Evolutionary conservation across 2,113 vertebrate genomes (phyloP).

Genomic region (Tetrao urogallus): DNA sequence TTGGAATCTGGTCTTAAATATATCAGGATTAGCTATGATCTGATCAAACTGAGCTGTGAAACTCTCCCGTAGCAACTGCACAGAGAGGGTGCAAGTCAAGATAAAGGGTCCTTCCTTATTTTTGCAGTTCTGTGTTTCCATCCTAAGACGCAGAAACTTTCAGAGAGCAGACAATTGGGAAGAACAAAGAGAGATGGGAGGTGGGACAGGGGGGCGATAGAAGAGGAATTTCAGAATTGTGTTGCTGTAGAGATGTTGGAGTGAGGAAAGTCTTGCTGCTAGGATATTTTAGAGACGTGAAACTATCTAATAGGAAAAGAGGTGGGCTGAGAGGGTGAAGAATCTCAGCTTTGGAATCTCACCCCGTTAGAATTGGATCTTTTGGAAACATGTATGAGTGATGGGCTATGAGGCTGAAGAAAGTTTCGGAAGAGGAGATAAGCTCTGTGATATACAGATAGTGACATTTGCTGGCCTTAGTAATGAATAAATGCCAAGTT

Average conservation of each 20-base stretch:
- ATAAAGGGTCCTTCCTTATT: neutral
- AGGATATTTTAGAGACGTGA: neutral
- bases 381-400: neutral
- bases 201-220: neutral
- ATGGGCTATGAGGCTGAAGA: neutral
- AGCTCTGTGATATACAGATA: slow-evolving; percentile 44
- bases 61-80: neutral
- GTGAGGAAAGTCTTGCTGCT: neutral
- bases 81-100: neutral
- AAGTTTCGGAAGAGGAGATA: neutral
- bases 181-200: neutral
- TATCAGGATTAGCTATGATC: neutral
- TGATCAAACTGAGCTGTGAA: neutral
- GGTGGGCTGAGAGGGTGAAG: neutral
- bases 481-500: slow-evolving; percentile 57
- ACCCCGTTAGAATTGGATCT: neutral
- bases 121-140: neutral
- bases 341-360: neutral
- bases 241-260: neutral
- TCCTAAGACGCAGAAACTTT: neutral
- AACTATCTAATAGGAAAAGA: neutral
- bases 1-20: neutral
- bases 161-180: neutral
- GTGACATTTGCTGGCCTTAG: slow-evolving; percentile 60
- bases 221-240: neutral